These are phyloP conservation scores for Tachina lurida DNA, from an alignment of 2,888 invertebrate genomes.

Conservation along the genomic window DNA sequence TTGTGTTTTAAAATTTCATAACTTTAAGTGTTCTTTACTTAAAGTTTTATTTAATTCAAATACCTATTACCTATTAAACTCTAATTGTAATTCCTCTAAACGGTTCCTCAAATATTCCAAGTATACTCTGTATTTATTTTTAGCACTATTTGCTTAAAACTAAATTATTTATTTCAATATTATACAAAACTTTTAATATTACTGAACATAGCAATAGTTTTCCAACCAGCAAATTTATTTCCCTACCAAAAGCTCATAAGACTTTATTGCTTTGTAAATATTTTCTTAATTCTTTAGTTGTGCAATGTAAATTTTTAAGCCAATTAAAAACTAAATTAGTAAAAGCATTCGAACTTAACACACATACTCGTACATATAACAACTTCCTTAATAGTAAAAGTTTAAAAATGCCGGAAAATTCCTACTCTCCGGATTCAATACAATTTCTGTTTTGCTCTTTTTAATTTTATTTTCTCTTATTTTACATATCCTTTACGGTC, in stretches of 20 bases:
- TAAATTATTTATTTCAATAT: too few relatives aligned
- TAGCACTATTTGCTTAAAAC: too few relatives aligned
- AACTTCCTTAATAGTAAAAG: background rate
- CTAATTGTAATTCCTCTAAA: too few relatives aligned
- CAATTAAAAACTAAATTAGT: slow-evolving; percentile 33
- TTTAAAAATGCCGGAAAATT: slow-evolving; percentile 49
- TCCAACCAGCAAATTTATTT: too few relatives aligned
- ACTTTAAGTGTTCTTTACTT: too few relatives aligned
- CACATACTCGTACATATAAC: background rate
- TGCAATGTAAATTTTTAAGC: background rate
- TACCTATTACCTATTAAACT: too few relatives aligned
- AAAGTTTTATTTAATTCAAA: too few relatives aligned
- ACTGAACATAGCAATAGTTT: too few relatives aligned
- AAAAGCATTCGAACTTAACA: slow-evolving; percentile 12
- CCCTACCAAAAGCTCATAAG: background rate
- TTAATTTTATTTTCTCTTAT: slow-evolving; percentile 1
- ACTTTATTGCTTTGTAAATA: background rate
- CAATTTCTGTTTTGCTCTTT: slow-evolving; percentile 57
- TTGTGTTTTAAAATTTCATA: too few relatives aligned
- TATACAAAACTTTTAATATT: too few relatives aligned
- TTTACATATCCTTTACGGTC: slow-evolving; percentile 66
- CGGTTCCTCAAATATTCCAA: too few relatives aligned
- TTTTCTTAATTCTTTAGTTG: background rate
- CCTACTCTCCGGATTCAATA: slow-evolving; percentile 61
- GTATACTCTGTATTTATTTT: too few relatives aligned